Conservation (phyloP, 2,888 invertebrate species). For the Machimus atricapillus region DNA sequence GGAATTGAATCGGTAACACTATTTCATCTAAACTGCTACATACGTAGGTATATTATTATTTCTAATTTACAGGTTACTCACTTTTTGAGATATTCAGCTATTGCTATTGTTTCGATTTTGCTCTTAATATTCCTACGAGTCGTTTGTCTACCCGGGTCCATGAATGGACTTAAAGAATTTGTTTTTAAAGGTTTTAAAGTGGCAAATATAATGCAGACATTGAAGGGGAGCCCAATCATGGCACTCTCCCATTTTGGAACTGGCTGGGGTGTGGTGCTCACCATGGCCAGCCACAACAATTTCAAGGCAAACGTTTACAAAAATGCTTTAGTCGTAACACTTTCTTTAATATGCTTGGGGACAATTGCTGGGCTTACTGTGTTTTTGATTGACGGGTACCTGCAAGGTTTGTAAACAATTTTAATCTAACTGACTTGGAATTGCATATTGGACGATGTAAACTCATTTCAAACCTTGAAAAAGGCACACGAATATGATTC, state of each 20-base stretch:
- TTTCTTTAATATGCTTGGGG: background rate
- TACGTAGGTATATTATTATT: too few relatives aligned
- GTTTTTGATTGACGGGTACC: background rate
- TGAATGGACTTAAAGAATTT: background rate
- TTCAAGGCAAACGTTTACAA: conserved; percentile 73
- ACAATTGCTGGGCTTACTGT: background rate
- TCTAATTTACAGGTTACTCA: conserved; percentile 30
- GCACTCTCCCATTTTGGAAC: conserved; percentile 81
- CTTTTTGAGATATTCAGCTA: conserved; percentile 24
- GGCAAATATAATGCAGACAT: background rate
- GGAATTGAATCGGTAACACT: conserved; percentile 24
- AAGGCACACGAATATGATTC: background rate
- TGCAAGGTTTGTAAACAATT: background rate
- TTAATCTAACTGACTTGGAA: background rate
- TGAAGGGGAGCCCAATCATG: conserved; percentile 48
- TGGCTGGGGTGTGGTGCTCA: conserved; percentile 82
- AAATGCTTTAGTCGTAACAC: conserved; percentile 48
- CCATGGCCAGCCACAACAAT: conserved; percentile 82
- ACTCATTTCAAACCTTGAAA: background rate
- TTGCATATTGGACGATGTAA: background rate
- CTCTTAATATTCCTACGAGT: conserved; percentile 3
- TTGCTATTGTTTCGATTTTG: background rate
- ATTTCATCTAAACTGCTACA: background rate
- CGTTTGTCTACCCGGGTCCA: background rate
- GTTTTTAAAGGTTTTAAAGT: background rate